Percentiles rank a stretch among this genome's conserved stretches.
phyloP scores from a whole-genome alignment of 2,797 vertebrate genomes.

The Perodicticus potto region DNA sequence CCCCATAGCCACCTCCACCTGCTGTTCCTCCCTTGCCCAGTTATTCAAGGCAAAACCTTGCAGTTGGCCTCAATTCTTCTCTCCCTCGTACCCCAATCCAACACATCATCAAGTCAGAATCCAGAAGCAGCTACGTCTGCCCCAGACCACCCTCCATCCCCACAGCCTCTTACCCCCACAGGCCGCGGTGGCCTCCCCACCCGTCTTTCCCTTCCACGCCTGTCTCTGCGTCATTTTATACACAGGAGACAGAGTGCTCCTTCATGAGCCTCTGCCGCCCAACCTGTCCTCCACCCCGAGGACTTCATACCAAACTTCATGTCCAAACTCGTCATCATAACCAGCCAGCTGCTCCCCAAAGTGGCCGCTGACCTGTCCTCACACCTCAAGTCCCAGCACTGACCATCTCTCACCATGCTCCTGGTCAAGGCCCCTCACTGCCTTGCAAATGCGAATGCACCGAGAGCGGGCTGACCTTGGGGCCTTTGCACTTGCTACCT shows the following conservation, averaged over 20 bases:
- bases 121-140: background rate
- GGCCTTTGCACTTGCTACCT: background rate
- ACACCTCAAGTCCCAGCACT: background rate
- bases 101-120: background rate
- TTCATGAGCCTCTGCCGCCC: background rate
- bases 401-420: background rate
- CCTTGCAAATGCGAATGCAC: background rate
- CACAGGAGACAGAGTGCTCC: background rate
- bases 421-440: no score
- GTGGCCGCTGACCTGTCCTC: fast-evolving
- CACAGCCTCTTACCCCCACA: background rate
- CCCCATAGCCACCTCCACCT: background rate
- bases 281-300: background rate
- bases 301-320: background rate
- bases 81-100: no score
- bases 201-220: background rate
- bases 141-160: no score
- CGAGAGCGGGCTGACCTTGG: background rate
- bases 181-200: background rate
- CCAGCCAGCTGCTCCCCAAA: fast-evolving
- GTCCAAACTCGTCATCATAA: background rate
- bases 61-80: background rate
- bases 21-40: background rate
- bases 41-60: background rate
- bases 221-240: background rate